Percentiles rank a stretch among this genome's conserved stretches.
Evolutionary conservation across 2,888 invertebrate species (phyloP).

Genomic region (Mythimna loreyi): DNA sequence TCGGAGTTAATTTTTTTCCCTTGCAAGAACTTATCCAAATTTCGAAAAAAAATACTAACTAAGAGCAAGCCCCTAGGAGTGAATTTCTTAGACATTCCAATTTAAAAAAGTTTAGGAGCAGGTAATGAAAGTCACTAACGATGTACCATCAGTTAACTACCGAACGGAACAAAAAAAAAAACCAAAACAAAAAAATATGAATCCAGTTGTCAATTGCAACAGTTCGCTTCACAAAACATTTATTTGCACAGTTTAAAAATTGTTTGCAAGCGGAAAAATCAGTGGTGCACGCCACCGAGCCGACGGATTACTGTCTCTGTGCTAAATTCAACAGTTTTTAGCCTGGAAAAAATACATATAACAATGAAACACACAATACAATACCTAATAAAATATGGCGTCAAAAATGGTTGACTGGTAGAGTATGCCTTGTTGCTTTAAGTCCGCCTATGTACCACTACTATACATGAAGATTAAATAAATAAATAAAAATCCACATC

Average conservation of each 20-base stretch:
- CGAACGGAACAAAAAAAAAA: neutral
- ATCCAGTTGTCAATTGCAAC: neutral
- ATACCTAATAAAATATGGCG: no score
- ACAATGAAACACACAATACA: conserved; percentile 1
- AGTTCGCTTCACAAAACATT: conserved; percentile 3
- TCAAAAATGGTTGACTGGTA: no score
- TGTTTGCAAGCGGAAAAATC: conserved; percentile 1
- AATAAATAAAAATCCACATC: no score
- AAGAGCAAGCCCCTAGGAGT: no score
- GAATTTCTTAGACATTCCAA: no score
- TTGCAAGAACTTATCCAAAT: no score
- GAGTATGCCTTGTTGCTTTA: no score
- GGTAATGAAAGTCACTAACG: neutral
- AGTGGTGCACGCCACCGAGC: conserved; percentile 4
- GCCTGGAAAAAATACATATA: neutral
- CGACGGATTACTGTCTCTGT: neutral
- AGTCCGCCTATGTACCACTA: no score
- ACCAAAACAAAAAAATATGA: conserved; percentile 5
- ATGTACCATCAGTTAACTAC: conserved; percentile 5
- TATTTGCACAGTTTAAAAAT: conserved; percentile 6
- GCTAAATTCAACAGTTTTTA: neutral
- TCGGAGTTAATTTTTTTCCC: no score
- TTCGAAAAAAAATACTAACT: no score
- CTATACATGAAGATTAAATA: no score
- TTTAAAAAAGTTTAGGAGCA: no score